Evolutionary conservation across 2,888 invertebrate species (phyloP), one percentile per base, ranked within the genome.

Genomic region (Drosophila mimica): DNA sequence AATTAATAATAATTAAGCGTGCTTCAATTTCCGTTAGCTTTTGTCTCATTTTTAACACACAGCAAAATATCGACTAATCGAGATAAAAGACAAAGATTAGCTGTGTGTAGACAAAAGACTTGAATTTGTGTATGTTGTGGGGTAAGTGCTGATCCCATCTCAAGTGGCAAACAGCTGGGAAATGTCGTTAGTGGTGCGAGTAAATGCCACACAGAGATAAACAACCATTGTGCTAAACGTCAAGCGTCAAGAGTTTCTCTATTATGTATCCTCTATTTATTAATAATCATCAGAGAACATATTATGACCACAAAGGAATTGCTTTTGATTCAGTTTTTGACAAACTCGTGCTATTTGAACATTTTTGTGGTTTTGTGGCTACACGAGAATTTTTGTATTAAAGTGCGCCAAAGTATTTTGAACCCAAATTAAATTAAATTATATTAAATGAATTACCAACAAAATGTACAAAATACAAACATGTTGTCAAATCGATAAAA

Each of bases 1-100:
- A 86, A 86, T 86, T 88, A 90, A 86, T 88, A 86, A 88, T 86
- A 89, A 89, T 86, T 86, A 88, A 76, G 74, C 63, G 74, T 70
- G 78, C 78, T 82, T 85, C 74, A 84, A 64, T 81, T 81, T 79
- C 68, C 81, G 81, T 69, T 69, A 54, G 65, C 51, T 76, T 57
- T 76, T 68, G 59, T 69, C 63, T 64, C 69, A 15, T 54, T 65
- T 54, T 46, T 46, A 63, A 46, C 43, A 43, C 8, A 33, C 59
- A 58, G 38, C 54, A 38, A 48, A 38, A 48, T 34, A 40, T 25
- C 46, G n/a, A 17, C 54, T 56, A 67, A 79, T 68, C 60, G 63
- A 71, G 81, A 76, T 76, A 68, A 71, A 68, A 65, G 40, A 20
- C 56, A 43, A 60, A 64, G 77, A 81, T 81, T 78, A 70, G 51